A percentile compares a stretch with the other conserved stretches of the same genome.
Evolutionary conservation across 2,113 vertebrate species (phyloP).

Genomic region (Orthonyx spaldingii): DNA sequence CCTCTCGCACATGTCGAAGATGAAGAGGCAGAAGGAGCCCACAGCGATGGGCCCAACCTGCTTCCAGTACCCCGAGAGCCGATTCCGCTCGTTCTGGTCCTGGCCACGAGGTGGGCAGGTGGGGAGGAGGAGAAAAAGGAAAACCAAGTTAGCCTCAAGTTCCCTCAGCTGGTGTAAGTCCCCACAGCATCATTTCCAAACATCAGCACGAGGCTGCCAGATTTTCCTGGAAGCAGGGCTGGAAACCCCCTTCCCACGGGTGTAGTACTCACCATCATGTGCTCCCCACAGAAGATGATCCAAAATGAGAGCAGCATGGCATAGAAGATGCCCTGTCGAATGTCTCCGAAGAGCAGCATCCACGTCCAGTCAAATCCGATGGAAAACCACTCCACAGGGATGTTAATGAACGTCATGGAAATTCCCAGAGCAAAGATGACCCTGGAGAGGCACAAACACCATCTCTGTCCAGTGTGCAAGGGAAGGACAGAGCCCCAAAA

Average conservation of each 20-base stretch:
- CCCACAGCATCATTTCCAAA: not conserved
- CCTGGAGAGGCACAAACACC: conserved; percentile 67
- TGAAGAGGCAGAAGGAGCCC: conserved; percentile 95
- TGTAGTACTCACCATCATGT: conserved; percentile 86
- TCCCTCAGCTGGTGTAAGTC: not conserved
- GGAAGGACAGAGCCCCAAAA: not conserved
- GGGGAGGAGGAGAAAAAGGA: not conserved
- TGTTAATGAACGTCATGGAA: conserved; percentile 98
- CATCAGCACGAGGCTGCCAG: not conserved
- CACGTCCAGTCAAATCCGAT: conserved; percentile 97
- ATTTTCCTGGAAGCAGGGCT: not conserved
- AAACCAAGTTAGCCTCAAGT: not conserved
- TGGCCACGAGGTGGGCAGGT: not conserved
- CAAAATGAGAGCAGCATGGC: conserved; percentile 98
- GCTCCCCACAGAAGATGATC: conserved; percentile 99
- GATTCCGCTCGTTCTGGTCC: conserved; percentile 94
- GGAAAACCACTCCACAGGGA: conserved; percentile 98
- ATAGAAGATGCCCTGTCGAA: conserved; percentile 97
- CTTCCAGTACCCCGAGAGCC: conserved; percentile 94
- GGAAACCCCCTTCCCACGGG: not conserved
- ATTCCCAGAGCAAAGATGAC: conserved; percentile 95
- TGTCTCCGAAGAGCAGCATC: conserved; percentile 97
- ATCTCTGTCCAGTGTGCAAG: not conserved
- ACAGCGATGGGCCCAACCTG: conserved; percentile 95
- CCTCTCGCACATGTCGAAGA: conserved; percentile 99